Evolutionary conservation across 2,797 vertebrate genomes (phyloP), one percentile per base, ranked within the genome.

Genomic region (Buphagus erythrorhynchus): DNA sequence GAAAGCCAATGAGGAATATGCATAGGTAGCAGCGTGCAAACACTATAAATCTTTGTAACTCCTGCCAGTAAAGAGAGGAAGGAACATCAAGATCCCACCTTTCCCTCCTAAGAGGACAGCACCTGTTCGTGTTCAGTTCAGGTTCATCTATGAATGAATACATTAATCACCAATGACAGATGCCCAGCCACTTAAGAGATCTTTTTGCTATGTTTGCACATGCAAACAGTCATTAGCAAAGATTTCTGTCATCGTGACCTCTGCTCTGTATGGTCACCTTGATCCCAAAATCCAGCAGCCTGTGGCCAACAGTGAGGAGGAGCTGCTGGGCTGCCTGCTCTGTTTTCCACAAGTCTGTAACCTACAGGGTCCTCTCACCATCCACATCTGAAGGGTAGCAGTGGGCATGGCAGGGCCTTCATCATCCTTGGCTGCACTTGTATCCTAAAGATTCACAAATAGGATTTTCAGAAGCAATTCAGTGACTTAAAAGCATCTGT

Each of bases 361-460:
- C 10, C 9, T 35, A 6, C 0, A 2, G 1, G 4, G n/a, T 80
- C 59, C 55, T 77, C 5, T 55, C 31, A 9, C 13, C 19, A 54
- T 54, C 33, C 54, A 0, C 11, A 4, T 31, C 33, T 61, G 51
- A 66, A 20, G 0, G 2, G 28, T 10, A 54, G 21, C 2, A 3
- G n/a, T 68, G 42, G 22, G 28, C 49, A 36, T 31, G 61, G 65
- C 31, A 55, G 57, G 28, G 31, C 48, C 69, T 80, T 66, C 51
- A 25, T 62, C 26, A 62, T 49, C 28, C 55, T 16, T 46, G 36
- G 31, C 48, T 92, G 65, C 62, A 48, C 15, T 17, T 75, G 26
- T 40, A 65, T 48, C 42, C 72, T 79, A 18, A 62, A 66, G 33
- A 36, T 45, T 48, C 65, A 63, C 2, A 3, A 48, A 43, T 2